phyloP scores from a whole-genome alignment of 2,113 vertebrate genomes.

The Onychostoma macrolepis region DNA sequence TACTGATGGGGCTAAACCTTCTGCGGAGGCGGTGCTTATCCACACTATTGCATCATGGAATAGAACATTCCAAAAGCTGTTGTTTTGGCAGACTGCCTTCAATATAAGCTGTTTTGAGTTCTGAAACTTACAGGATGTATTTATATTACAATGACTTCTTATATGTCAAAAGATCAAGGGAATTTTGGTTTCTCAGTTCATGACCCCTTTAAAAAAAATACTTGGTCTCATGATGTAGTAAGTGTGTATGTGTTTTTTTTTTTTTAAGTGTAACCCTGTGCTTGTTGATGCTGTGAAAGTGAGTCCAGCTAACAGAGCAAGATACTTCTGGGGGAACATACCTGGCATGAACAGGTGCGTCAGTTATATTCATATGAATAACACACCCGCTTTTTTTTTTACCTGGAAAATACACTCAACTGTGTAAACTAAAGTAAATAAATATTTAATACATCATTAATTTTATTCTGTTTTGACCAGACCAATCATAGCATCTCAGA shows the following conservation, averaged over 20 bases:
- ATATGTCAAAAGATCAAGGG: too few species aligned
- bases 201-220: too few species aligned
- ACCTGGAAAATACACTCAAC: background rate
- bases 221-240: background rate
- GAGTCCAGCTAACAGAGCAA: conserved; percentile 87
- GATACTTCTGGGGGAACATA: conserved; percentile 96
- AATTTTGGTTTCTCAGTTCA: too few species aligned
- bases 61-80: too few species aligned
- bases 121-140: too few species aligned
- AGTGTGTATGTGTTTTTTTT: background rate
- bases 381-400: background rate
- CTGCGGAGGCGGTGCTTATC: too few species aligned
- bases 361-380: background rate
- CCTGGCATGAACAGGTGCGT: conserved; percentile 93
- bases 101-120: too few species aligned
- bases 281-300: conserved; percentile 91
- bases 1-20: too few species aligned
- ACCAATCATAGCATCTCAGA: conserved; percentile 81
- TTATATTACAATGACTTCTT: too few species aligned
- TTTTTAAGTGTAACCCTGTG: conserved; percentile 89
- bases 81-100: too few species aligned
- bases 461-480: conserved; percentile 62
- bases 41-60: too few species aligned
- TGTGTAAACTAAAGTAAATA: background rate
- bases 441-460: conserved; percentile 36